Evolutionary conservation across 2,113 vertebrate genomes (phyloP).

Genomic region (Sander lucioperca): DNA sequence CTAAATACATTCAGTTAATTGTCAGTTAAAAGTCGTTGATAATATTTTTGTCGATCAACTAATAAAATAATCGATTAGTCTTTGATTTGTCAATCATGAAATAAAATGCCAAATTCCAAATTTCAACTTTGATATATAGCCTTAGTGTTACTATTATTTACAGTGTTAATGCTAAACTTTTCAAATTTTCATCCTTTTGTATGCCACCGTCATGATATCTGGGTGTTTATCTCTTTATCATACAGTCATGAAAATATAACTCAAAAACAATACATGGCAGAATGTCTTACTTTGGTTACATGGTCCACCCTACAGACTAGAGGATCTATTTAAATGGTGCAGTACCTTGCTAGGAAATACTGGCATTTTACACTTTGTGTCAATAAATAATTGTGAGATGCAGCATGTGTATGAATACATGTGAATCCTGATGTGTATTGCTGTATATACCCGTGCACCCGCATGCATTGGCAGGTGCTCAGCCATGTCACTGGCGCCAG

Average conservation of each 20-base stretch:
- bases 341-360: background rate
- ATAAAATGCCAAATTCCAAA: background rate
- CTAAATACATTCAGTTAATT: background rate
- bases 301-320: background rate
- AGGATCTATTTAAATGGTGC: background rate
- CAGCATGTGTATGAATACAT: background rate
- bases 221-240: background rate
- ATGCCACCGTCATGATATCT: background rate
- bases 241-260: background rate
- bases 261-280: background rate
- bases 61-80: background rate
- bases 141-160: background rate
- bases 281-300: background rate
- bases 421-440: background rate
- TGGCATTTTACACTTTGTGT: conserved; percentile 19
- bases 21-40: too few relatives aligned
- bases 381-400: conserved; percentile 25
- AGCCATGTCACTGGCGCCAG: conserved; percentile 66
- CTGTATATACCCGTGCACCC: background rate
- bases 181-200: background rate
- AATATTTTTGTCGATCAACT: background rate
- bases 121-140: background rate
- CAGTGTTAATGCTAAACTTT: background rate
- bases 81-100: background rate
- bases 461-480: conserved; percentile 52